Evolutionary conservation across 2,797 vertebrate species (phyloP).

Genomic region (Pseudocheirus occidentalis): DNA sequence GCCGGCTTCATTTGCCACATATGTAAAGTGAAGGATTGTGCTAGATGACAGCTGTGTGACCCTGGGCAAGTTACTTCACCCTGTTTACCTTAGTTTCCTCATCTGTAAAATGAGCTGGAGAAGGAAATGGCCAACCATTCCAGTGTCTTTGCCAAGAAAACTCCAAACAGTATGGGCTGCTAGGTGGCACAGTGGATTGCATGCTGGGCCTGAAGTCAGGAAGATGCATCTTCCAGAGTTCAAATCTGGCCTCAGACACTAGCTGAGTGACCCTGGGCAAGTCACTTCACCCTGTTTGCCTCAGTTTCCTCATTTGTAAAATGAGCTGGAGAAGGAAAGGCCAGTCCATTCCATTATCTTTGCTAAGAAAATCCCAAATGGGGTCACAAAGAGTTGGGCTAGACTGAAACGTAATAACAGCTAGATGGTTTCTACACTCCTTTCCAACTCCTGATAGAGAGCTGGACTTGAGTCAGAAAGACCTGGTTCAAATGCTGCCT

Average conservation of each 20-base stretch:
- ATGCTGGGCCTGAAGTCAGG: too few relatives aligned
- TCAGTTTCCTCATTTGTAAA: neutral
- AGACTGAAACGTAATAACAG: neutral
- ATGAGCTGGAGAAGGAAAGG: neutral
- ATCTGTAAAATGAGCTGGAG: too few relatives aligned
- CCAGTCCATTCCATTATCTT: neutral
- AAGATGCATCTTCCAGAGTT: too few relatives aligned
- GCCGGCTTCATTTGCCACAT: neutral
- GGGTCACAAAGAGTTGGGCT: neutral
- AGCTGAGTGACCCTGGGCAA: neutral
- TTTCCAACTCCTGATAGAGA: neutral
- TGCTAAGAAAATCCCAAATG: neutral
- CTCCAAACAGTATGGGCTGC: too few relatives aligned
- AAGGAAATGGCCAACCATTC: too few relatives aligned
- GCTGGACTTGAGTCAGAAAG: neutral
- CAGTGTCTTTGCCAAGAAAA: too few relatives aligned
- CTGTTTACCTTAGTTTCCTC: too few relatives aligned
- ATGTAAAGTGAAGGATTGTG: neutral
- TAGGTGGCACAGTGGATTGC: too few relatives aligned
- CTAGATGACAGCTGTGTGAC: neutral
- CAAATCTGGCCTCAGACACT: too few relatives aligned
- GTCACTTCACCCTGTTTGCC: neutral
- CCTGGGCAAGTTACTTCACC: too few relatives aligned
- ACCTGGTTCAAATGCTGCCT: neutral
- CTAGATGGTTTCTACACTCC: neutral